Base-by-base conservation (phyloP, 64 coral and sea anemone species). In the Dendronephthya gigantea region DNA sequence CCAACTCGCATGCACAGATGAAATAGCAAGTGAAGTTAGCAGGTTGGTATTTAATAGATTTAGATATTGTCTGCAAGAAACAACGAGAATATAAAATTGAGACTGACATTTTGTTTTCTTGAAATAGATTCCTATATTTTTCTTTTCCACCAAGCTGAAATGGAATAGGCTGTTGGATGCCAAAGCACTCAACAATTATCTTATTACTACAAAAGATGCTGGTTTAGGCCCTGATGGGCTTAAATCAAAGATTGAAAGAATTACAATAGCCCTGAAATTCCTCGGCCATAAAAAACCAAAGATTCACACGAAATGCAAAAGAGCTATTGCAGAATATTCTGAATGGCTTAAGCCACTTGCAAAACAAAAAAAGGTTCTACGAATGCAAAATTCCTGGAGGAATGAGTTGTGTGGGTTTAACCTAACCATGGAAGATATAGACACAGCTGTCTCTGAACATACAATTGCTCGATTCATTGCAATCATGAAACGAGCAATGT, bases 181-280 rank as follows among this genome's bases (percentile, higher is more conserved):
- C 23, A 84, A 43, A 50, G 39, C 83, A 84, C 19, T 84, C 39
- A 84, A 84, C 39, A 84, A 50, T 47, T 84, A 84, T 47, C 39
- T 84, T 49, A 84, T 84, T 43, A 33, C 48, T 23, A 47, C 83
- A 43, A 84, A 49, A 84, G 48, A 50, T 84, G 83, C 83, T 45
- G 83, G 83, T 84, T 43, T 84, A n/a, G 83, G 83, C 83, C 83
- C 83, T 49, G 83, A 84, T 84, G 83, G 83, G 48, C 83, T 84
- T n/a, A 84, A 84, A 43, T 49, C 83, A 40, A 84, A 84, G 50
- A 84, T 84, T n/a, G 83, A 83, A n/a, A 83, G 47, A 36, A 47
- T 84, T 43, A 47, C 39, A 22, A 84, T 14, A 84, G 83, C 36
- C 48, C 39, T 47, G 50, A 84, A 84, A 43, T 84, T 84, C 39